phyloP scores from a whole-genome alignment of 2,113 vertebrate genomes.

The Mesocricetus auratus region DNA sequence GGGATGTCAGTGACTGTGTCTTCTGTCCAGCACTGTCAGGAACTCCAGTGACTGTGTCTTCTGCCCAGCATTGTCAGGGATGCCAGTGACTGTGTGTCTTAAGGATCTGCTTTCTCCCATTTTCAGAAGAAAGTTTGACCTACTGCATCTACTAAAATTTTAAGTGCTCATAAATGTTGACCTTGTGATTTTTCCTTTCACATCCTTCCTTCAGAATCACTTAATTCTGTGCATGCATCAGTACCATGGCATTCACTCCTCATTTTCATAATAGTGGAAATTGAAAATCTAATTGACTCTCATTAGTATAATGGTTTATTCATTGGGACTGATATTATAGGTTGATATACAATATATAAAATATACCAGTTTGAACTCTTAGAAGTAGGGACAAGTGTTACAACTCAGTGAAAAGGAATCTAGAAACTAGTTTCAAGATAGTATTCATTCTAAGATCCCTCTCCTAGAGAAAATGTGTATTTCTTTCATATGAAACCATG shows the following conservation, averaged over 20 bases:
- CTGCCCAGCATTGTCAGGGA: not conserved
- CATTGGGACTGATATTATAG: not conserved
- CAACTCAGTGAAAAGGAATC: not conserved
- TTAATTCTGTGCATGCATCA: not conserved
- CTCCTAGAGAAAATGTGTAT: not conserved
- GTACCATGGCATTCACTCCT: not conserved
- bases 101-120: not conserved
- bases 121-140: not conserved
- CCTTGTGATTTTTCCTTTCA: not conserved
- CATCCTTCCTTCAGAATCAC: not conserved
- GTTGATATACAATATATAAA: not conserved
- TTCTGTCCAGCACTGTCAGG: not conserved
- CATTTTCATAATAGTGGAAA: not conserved
- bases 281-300: not conserved
- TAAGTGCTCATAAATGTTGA: conserved; percentile 24
- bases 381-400: not conserved
- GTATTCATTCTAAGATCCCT: not conserved
- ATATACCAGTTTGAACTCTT: not conserved
- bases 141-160: not conserved
- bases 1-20: not conserved
- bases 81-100: not conserved
- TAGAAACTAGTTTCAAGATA: not conserved
- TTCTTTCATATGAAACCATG: not conserved
- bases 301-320: not conserved
- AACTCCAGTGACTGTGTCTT: not conserved